phyloP scores from a whole-genome alignment of 2,113 vertebrate species.

The Marmota flaviventris region DNA sequence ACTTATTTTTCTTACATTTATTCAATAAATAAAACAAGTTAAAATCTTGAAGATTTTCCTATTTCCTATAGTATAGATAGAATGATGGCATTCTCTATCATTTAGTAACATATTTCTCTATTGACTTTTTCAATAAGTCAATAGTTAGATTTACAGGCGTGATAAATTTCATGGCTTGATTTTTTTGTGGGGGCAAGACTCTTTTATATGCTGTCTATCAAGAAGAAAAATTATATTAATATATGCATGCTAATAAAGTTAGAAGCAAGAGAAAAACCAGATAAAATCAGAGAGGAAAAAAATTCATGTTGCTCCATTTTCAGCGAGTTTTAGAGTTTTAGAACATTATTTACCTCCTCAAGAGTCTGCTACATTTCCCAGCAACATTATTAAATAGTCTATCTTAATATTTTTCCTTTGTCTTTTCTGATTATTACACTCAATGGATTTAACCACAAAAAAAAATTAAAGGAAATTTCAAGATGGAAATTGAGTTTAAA shows the following conservation, averaged over 20 bases:
- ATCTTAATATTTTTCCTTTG: constrained; percentile 4
- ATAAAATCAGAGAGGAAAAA: constrained; percentile 1
- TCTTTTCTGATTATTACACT: not conserved
- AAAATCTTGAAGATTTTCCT: not conserved
- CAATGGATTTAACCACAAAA: not conserved
- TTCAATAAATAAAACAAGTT: not conserved
- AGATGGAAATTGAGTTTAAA: not conserved
- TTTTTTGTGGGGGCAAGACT: not conserved
- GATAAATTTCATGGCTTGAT: not conserved
- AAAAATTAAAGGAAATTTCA: constrained; percentile 3
- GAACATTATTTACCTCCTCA: constrained; percentile 11
- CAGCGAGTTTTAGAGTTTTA: constrained; percentile 18
- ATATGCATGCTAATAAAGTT: not conserved
- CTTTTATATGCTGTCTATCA: not conserved
- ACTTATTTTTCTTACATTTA: not conserved
- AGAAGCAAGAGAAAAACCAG: constrained; percentile 6
- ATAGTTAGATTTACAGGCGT: not conserved
- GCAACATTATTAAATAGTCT: not conserved
- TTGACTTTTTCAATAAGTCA: not conserved
- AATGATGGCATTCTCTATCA: not conserved
- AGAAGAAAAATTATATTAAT: constrained; percentile 24
- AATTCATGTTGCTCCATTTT: constrained; percentile 22
- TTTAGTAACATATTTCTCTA: not conserved
- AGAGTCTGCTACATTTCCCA: not conserved
- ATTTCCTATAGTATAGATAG: not conserved